Evolutionary conservation across 2,113 vertebrate species (phyloP), one percentile per base, ranked within the genome.

Genomic region (Lota lota): DNA sequence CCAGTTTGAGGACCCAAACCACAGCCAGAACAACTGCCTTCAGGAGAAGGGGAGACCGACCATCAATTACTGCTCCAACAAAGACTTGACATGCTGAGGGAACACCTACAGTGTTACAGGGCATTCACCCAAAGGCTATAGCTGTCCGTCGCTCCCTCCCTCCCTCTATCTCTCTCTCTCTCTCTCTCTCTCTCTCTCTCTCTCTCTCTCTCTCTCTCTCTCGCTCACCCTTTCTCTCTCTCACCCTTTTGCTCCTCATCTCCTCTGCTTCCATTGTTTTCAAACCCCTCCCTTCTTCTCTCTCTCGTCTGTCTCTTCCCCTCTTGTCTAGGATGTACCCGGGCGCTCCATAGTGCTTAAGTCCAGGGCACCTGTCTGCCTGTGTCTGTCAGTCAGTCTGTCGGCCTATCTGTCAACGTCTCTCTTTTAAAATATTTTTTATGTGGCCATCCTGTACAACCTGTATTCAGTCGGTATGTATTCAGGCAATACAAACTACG

Each of bases 171-270:
- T 5, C 50, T 53, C 50, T 53, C 50, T 53, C 50, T 53, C 50
- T 53, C n/a, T 57, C 56, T 57, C n/a, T 19, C 56, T 57, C n/a
- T 19, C 56, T 57, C n/a, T 57, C 56, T 57, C 22, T 24, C 62
- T 63, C 22, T 63, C 22, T 36, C 22, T 63, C 22, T 63, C 16
- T 63, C 62, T 63, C n/a, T 58, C 56, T 58, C n/a, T n/a, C 56
- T 58, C 28, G n/a, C n/a, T 19, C 65, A 22, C 51, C 28, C 18
- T 17, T 10, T 22, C 51, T 53, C 15, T 67, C 51, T 67, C 51
- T 53, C 51, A 1, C 51, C 11, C 51, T 53, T 10, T 53, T 14
- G 12, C 51, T 53, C 51, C 12, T 17, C 28, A 33, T 33, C 28
- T 33, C 28, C 28, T 6, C 28, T 33, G 28, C 28, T 33, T 33